Conservation (phyloP, 92 coral and sea anemone genomes). For the Metridium senile region DNA sequence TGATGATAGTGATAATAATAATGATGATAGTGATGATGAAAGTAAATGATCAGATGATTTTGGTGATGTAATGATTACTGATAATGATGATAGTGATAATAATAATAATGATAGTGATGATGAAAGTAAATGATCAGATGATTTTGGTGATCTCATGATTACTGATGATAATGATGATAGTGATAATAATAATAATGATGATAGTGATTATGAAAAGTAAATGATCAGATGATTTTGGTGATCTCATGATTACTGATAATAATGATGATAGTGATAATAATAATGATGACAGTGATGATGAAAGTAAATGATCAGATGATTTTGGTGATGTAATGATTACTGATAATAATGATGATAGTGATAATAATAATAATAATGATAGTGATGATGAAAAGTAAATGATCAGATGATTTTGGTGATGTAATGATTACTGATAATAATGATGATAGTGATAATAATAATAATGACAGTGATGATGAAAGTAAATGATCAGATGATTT, state of each 20-base stretch:
- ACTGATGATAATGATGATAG: too few species aligned
- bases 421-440: background rate
- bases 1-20: too few species aligned
- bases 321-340: background rate
- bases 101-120: too few species aligned
- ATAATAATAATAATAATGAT: background rate
- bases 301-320: background rate
- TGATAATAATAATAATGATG: background rate
- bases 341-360: background rate
- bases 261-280: background rate
- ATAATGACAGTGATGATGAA: background rate
- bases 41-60: too few species aligned
- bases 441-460: background rate
- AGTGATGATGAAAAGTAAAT: conserved; percentile 7
- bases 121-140: too few species aligned
- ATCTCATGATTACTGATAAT: too few species aligned
- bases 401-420: background rate
- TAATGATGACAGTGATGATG: background rate
- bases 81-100: too few species aligned
- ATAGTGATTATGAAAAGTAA: background rate
- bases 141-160: too few species aligned
- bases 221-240: too few species aligned
- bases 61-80: too few species aligned
- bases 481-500: background rate
- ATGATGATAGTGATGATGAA: too few species aligned